These are phyloP conservation scores for Netelia inedita DNA, from an alignment of 2,888 invertebrate species.

Conservation along the genomic window DNA sequence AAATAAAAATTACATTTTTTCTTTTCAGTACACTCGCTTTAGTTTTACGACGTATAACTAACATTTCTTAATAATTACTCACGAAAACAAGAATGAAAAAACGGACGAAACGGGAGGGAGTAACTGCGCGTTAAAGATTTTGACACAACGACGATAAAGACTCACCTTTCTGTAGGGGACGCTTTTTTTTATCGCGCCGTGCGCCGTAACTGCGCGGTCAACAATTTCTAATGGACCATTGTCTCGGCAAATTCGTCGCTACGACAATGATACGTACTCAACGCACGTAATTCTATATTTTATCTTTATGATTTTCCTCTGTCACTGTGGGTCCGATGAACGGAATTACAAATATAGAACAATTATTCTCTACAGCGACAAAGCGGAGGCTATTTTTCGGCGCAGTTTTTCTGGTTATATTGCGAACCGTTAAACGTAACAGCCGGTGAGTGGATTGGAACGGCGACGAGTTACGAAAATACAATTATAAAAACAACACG, in stretches of 20 bases:
- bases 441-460: too few relatives aligned
- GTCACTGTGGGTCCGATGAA: neutral
- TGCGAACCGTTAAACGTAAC: neutral
- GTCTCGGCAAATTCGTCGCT: conserved; percentile 69
- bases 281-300: neutral
- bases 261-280: neutral
- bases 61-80: conserved; percentile 39
- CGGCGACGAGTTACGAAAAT: too few relatives aligned
- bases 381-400: neutral
- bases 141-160: conserved; percentile 5
- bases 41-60: conserved; percentile 11
- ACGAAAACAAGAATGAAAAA: conserved; percentile 9
- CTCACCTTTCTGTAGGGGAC: neutral
- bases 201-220: conserved; percentile 4
- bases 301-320: neutral
- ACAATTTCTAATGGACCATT: conserved; percentile 71
- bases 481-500: too few relatives aligned
- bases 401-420: neutral
- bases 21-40: conserved; percentile 32
- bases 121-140: conserved; percentile 18
- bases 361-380: neutral
- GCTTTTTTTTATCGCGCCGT: conserved; percentile 1
- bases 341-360: neutral
- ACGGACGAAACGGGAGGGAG: conserved; percentile 2
- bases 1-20: conserved; percentile 4